Base-by-base conservation (phyloP, 2,113 vertebrate species). In the Cynopterus brachyotis region DNA sequence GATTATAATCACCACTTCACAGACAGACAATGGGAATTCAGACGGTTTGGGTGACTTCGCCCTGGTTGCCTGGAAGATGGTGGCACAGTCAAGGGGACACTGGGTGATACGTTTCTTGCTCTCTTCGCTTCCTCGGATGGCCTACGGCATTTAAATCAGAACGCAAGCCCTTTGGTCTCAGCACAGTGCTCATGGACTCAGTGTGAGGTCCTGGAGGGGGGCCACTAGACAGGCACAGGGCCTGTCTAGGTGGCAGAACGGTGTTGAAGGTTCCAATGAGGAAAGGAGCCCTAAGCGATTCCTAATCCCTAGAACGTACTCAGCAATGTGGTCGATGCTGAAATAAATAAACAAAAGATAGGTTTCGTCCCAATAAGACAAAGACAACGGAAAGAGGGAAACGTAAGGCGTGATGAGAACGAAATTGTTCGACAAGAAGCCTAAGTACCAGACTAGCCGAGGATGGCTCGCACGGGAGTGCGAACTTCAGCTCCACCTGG, bases 311-410 rank as follows among this genome's bases (percentile, higher is more conserved):
- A 59, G 32, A 73, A 89, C 10, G 16, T 32, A 47, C 28, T 47
- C 28, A 10, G 6, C 37, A 73, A n/a, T 5, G 26, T 47, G 80
- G 73, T 0, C 83, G 6, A 69, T 19, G 35, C 45, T 69, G 9
- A 6, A 80, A 40, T 50, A 75, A 50, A 32, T 7, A 50, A 79
- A 80, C 22, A 57, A 87, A 75, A 69, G 8, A 8, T 0, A 80
- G 50, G 82, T 16, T 64, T 9, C n/a, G 22, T 87, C 53, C 59
- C 15, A 55, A 0, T 55, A 45, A 91, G 59, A 32, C 4, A 32
- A 93, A 45, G 8, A 70, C 78, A 85, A 96, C 50, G 32, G 66
- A 75, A 82, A 69, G 28, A 22, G n/a, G 64, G 30, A 87, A 50
- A 20, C 32, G 8, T 0, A 42, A 67, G 40, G 0, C 78, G 17